phyloP scores from a whole-genome alignment of 2,888 invertebrate species.

The Schizotus pectinicornis region DNA sequence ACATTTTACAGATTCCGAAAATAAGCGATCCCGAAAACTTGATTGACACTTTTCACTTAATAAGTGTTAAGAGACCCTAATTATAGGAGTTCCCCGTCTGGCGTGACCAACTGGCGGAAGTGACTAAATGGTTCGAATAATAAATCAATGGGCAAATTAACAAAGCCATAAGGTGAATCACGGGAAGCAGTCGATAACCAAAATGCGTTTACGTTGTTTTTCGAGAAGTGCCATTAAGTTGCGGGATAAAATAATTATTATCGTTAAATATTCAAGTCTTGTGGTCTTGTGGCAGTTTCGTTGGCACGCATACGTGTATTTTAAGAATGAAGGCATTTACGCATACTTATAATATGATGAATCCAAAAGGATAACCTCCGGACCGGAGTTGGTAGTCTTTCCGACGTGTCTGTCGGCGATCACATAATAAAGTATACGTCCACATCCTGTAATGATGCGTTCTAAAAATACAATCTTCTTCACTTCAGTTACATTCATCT shows the following conservation, averaged over 20 bases:
- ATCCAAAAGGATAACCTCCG: background rate
- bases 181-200: constrained; percentile 9
- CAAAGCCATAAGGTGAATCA: background rate
- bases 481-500: constrained; percentile 20
- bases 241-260: too few relatives aligned
- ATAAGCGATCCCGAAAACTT: constrained; percentile 7
- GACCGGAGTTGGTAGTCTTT: background rate
- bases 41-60: constrained; percentile 4
- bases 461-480: constrained; percentile 31
- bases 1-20: constrained; percentile 7
- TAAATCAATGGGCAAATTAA: constrained; percentile 7
- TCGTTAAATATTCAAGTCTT: too few relatives aligned
- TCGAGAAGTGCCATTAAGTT: too few relatives aligned
- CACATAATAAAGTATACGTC: constrained; percentile 28
- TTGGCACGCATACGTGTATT: background rate
- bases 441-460: constrained; percentile 32
- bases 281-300: too few relatives aligned
- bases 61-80: too few relatives aligned
- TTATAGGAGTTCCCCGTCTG: background rate
- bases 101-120: constrained; percentile 15
- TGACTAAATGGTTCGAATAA: constrained; percentile 11
- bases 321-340: constrained; percentile 3
- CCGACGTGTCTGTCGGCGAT: constrained; percentile 24
- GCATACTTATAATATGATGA: background rate
- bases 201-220: background rate